phyloP scores from a whole-genome alignment of 1,140 invertebrate genomes.

The Proctacanthus coquilletti region DNA sequence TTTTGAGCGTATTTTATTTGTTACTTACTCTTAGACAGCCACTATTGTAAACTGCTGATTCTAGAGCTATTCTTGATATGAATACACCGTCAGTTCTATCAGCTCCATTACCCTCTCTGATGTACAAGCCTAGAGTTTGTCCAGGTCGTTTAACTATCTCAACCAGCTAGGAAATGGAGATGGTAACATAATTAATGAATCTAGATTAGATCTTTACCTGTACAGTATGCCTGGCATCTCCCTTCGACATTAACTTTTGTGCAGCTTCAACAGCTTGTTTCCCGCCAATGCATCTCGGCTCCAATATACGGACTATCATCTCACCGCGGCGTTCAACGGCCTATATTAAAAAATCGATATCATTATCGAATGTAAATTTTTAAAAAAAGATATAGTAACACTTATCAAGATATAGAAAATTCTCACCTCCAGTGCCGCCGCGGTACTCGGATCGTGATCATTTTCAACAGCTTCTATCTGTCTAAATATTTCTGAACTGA shows the following conservation, averaged over 20 bases:
- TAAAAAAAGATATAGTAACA: neutral
- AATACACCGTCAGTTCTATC: conserved; percentile 92
- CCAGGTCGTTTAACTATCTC: conserved; percentile 98
- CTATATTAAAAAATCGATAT: conserved; percentile 22
- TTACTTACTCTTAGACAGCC: conserved; percentile 67
- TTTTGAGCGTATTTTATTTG: neutral
- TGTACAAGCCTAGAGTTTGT: conserved; percentile 94
- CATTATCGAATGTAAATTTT: conserved; percentile 2
- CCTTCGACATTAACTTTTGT: conserved; percentile 58
- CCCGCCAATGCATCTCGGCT: conserved; percentile 62
- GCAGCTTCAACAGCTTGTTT: conserved; percentile 65
- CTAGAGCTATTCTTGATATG: conserved; percentile 93
- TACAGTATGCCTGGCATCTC: conserved; percentile 30
- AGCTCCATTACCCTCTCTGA: conserved; percentile 89
- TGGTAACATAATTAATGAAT: neutral
- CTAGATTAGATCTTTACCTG: conserved; percentile 36
- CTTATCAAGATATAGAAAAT: conserved; percentile 2
- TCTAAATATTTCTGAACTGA: conserved; percentile 88
- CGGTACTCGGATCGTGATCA: conserved; percentile 82
- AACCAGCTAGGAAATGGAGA: conserved; percentile 64
- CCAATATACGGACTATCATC: conserved; percentile 85
- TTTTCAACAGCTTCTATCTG: conserved; percentile 92
- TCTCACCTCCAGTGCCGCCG: conserved; percentile 66
- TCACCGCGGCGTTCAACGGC: conserved; percentile 81
- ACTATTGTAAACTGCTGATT: conserved; percentile 91